phyloP scores from a whole-genome alignment of 2,888 invertebrate genomes.

The Sinhomidia bicolor region DNA sequence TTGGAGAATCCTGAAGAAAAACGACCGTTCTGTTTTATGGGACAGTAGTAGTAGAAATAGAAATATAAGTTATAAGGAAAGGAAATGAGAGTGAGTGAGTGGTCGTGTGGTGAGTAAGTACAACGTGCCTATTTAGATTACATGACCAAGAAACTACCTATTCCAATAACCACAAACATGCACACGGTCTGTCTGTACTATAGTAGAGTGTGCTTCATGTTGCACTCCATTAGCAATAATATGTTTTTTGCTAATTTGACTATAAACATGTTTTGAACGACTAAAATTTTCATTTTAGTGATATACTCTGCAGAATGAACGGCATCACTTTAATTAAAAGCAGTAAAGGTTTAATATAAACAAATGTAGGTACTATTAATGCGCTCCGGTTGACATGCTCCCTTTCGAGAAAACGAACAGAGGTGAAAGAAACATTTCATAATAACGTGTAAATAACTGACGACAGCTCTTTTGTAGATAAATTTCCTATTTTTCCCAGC shows the following conservation, averaged over 20 bases:
- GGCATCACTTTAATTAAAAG: background rate
- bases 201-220: no score
- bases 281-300: background rate
- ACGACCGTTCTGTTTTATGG: background rate
- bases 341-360: background rate
- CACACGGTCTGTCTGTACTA: no score
- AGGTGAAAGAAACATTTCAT: background rate
- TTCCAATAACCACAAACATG: background rate
- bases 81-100: background rate
- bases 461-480: background rate
- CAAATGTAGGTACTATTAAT: background rate
- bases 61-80: background rate
- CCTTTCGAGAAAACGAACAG: background rate
- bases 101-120: background rate
- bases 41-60: background rate
- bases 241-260: no score
- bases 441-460: constrained; percentile 23
- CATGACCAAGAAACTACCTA: background rate
- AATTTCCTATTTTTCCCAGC: background rate
- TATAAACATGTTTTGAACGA: background rate
- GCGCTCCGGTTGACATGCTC: background rate
- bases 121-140: background rate
- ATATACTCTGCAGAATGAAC: background rate
- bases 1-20: constrained; percentile 29
- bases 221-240: no score